Evolutionary conservation across 2,113 vertebrate species (phyloP), one percentile per base, ranked within the genome.

Genomic region (Spea bombifrons): DNA sequence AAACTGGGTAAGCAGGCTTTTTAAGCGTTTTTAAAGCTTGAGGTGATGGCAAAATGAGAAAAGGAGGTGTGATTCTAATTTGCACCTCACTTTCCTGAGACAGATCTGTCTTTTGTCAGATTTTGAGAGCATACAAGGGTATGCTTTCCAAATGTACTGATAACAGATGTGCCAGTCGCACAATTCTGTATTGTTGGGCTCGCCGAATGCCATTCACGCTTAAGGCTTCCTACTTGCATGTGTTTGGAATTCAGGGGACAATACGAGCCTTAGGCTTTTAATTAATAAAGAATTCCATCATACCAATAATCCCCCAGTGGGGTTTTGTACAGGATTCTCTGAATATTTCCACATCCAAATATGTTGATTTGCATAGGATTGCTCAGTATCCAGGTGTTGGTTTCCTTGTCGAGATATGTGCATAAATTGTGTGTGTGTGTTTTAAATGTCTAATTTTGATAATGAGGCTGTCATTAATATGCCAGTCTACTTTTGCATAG

Each of bases 31-130:
- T 85, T 88, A 75, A 87, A 83, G 82, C 64, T 83, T 86, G 86
- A 89, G 89, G 82, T 85, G 89, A 86, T 85, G 81, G 49, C 80
- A 80, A 84, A 87, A 77, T 0, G 44, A 89, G 84, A 84, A 74
- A 17, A 82, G 73, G 81, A 90, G 78, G 84, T 90, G 86, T 84
- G 83, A 88, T 87, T 88, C 84, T 87, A 89, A 80, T 90, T 92
- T 90, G 81, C 87, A 88, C 88, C 85, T 91, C 84, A 47, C 0
- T 83, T 84, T 87, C 69, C 50, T 84, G 88, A 76, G 16, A 85
- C 84, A 30, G 30, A 30, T 30, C 30, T 30, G 30, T 30, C 30
- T 30, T n/a, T n/a, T 30, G 30, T 30, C 30, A 30, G 30, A 30
- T 30, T 30, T 30, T 30, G 30, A 30, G 30, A 30, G 30, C 30